Evolutionary conservation across 2,888 invertebrate species (phyloP).

Genomic region (Falcaria lacertinaria): DNA sequence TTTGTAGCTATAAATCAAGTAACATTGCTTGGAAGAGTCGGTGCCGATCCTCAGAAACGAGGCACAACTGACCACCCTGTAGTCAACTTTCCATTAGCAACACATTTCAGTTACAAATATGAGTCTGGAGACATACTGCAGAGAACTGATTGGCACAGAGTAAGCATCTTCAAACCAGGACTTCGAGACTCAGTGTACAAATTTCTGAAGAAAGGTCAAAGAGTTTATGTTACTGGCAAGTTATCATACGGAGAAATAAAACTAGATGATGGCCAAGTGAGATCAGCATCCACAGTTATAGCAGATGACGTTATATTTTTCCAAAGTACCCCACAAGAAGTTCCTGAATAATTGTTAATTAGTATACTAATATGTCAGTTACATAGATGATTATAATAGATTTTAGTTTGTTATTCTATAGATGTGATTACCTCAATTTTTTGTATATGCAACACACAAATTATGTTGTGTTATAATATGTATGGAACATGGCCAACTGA

Average conservation of each 20-base stretch:
- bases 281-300: slow-evolving; percentile 87
- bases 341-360: not conserved
- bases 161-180: slow-evolving; percentile 91
- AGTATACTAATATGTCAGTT: no score
- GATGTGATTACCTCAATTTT: no score
- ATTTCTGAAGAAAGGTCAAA: slow-evolving; percentile 91
- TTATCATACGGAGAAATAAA: slow-evolving; percentile 92
- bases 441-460: no score
- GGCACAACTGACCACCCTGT: slow-evolving; percentile 91
- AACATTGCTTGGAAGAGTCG: slow-evolving; percentile 91
- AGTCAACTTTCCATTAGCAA: slow-evolving; percentile 93
- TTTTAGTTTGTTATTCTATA: no score
- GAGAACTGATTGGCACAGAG: slow-evolving; percentile 94
- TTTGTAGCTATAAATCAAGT: slow-evolving; percentile 87
- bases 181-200: slow-evolving; percentile 89
- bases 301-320: slow-evolving; percentile 94
- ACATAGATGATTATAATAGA: no score
- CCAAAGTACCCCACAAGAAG: slow-evolving; percentile 56
- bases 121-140: slow-evolving; percentile 89
- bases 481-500: no score
- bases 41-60: slow-evolving; percentile 92
- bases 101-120: slow-evolving; percentile 91
- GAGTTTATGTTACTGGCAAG: slow-evolving; percentile 90
- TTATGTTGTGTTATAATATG: no score
- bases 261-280: slow-evolving; percentile 85